Conservation (phyloP, 2,888 invertebrate genomes). For the Calephelis perditalis region DNA sequence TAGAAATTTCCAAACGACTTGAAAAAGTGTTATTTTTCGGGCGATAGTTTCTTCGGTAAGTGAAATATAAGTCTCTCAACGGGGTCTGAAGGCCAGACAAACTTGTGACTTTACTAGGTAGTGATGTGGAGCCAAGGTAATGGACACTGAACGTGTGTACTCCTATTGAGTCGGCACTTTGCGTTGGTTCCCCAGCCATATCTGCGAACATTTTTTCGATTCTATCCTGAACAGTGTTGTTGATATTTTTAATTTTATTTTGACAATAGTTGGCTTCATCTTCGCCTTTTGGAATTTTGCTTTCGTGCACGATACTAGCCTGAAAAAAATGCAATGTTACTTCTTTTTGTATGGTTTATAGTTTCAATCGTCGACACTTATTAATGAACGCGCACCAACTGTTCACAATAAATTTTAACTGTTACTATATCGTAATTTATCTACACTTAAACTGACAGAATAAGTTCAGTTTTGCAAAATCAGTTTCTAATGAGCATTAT, state of each 20-base stretch:
- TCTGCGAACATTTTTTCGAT: conserved; percentile 92
- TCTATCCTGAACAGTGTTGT: conserved; percentile 88
- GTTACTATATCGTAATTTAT: too few species aligned
- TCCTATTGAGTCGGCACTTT: conserved; percentile 72
- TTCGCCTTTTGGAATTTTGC: conserved; percentile 56
- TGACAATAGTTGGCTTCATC: conserved; percentile 64
- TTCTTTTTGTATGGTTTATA: not conserved
- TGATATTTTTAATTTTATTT: conserved; percentile 55
- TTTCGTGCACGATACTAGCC: conserved; percentile 54
- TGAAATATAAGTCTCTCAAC: conserved; percentile 84
- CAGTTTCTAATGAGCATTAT: too few species aligned
- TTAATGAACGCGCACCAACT: too few species aligned
- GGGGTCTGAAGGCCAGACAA: conserved; percentile 90
- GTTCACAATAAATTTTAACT: too few species aligned
- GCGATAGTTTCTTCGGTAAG: conserved; percentile 75
- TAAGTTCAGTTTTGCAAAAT: too few species aligned
- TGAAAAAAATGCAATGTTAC: conserved; percentile 32
- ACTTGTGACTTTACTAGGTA: conserved; percentile 89
- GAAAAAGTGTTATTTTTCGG: conserved; percentile 69
- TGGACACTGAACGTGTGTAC: conserved; percentile 84
- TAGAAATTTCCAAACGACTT: conserved; percentile 82
- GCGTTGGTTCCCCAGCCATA: conserved; percentile 78
- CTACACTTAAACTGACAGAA: too few species aligned
- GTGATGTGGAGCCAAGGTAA: conserved; percentile 88
- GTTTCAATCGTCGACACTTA: too few species aligned